Evolutionary conservation across 2,797 vertebrate genomes (phyloP).

Genomic region (Muscicapa comitata): DNA sequence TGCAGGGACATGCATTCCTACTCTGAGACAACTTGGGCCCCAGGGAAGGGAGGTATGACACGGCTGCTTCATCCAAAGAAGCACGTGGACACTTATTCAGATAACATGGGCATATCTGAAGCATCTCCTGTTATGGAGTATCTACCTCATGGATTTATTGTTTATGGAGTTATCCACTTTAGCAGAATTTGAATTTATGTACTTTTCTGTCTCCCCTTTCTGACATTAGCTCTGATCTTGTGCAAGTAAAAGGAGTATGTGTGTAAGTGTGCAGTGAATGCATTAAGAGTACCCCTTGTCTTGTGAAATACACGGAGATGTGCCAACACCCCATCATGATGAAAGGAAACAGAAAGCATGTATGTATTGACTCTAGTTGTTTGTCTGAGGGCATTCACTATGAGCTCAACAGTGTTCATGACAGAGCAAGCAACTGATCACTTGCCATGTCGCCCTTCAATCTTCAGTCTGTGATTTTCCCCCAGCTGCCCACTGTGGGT

Average conservation of each 20-base stretch:
- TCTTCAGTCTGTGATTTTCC: background rate
- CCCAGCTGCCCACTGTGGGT: background rate
- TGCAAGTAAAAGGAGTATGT: background rate
- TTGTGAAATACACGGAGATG: background rate
- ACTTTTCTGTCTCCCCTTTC: background rate
- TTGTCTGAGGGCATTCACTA: background rate
- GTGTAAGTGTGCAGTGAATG: background rate
- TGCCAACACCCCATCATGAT: background rate
- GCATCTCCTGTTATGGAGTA: background rate
- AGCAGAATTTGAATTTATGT: background rate
- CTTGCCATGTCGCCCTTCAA: background rate
- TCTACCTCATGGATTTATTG: background rate
- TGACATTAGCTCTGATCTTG: background rate
- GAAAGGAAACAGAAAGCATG: background rate
- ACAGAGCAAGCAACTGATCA: background rate
- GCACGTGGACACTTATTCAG: background rate
- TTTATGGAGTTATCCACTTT: background rate
- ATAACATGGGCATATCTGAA: background rate
- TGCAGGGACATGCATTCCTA: background rate
- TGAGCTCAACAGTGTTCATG: background rate
- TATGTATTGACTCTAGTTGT: background rate
- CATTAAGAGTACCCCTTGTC: background rate
- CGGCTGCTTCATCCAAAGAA: background rate
- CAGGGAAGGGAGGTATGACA: rapidly evolving
- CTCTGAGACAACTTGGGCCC: background rate